A percentile compares a stretch with the other conserved stretches of the same genome.
phyloP scores from a whole-genome alignment of 2,113 vertebrate genomes.

The Pteruthius melanotis region DNA sequence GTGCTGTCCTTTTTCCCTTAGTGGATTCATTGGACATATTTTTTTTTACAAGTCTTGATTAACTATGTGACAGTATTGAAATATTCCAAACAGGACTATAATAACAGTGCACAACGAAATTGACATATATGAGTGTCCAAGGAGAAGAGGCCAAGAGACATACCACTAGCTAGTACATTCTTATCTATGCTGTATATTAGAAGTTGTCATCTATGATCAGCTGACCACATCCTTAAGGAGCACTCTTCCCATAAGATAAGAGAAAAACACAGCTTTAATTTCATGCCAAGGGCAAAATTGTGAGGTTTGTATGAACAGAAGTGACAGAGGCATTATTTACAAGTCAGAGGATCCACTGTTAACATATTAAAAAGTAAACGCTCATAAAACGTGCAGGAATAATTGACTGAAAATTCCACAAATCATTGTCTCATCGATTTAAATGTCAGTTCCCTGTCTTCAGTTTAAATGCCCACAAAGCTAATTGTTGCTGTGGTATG shows the following conservation, averaged over 20 bases:
- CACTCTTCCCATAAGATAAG: neutral
- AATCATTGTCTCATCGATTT: neutral
- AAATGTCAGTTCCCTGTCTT: neutral
- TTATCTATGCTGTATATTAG: neutral
- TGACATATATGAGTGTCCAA: neutral
- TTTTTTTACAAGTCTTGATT: neutral
- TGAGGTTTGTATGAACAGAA: neutral
- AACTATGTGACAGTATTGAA: neutral
- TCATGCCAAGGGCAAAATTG: neutral
- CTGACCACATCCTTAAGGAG: neutral
- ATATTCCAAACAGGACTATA: neutral
- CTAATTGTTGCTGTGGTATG: neutral
- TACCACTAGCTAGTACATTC: neutral
- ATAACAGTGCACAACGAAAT: neutral
- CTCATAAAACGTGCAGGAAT: neutral
- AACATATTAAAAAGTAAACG: neutral
- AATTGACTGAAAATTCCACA: neutral
- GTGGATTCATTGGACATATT: neutral
- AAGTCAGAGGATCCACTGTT: neutral
- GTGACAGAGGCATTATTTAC: neutral
- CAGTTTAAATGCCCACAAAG: neutral
- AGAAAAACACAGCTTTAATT: neutral
- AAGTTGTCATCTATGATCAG: neutral
- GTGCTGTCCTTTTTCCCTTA: neutral
- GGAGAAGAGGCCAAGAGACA: neutral